Evolutionary conservation across 2,888 invertebrate genomes (phyloP), one percentile per base, ranked within the genome.

Genomic region (Scaptomyza polygonia): DNA sequence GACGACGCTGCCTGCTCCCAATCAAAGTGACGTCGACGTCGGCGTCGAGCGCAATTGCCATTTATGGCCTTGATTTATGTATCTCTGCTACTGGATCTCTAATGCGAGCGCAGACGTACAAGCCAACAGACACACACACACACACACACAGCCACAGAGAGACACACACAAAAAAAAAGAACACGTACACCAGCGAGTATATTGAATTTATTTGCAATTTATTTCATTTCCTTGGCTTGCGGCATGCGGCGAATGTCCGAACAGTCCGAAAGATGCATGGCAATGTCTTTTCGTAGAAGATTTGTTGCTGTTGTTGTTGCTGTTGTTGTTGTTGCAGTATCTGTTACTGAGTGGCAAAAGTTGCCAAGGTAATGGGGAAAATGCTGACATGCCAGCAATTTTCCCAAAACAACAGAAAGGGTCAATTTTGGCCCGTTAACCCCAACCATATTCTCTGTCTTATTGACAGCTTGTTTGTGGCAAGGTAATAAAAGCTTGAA

Each of bases 21-120:
- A 84, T 81, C 85, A 81, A 81, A 79, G 65, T 71, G 75, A 77
- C 72, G 69, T 67, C 71, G 74, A 40, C 51, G 48, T 53, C 52
- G 66, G 49, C 68, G 72, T 55, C 79, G 66, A 68, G 73, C 82
- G 86, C 82, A 82, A 86, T 83, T 82, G 86, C 82, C 82, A 82
- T 82, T 82, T 82, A 82, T 85, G 82, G 82, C 86, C 82, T 82
- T 82, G 82, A 82, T 82, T 82, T 82, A 82, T 82, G 86, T 82
- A 82, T 82, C 82, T 72, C 69, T 71, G 82, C 82, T 82, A 85
- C 82, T 82, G 82, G 82, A 82, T 82, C 82, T 82, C 86, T 82
- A 82, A 82, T 82, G 82, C 86, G 82, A 72, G 69, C 67, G 72
- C 65, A 79, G 61, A 57, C 52, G 51, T 51, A 62, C 61, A 49